Conservation (phyloP, 1,140 invertebrate species). For the Lasioglossum albipes region DNA sequence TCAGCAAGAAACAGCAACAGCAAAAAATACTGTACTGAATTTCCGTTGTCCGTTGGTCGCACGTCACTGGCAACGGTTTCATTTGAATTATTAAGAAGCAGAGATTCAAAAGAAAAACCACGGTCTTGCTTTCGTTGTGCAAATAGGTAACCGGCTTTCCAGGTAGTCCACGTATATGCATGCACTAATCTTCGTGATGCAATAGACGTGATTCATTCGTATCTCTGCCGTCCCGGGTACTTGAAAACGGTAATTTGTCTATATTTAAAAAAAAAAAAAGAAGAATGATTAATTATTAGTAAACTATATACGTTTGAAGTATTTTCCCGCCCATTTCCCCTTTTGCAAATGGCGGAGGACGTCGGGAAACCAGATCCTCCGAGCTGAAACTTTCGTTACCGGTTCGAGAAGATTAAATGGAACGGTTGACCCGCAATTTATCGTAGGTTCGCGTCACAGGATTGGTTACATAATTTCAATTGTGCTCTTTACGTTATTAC, state of each 20-base stretch:
- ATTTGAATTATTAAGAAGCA: neutral
- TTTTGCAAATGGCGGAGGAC: too few relatives aligned
- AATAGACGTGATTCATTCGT: constrained; percentile 57
- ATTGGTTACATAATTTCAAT: constrained; percentile 41
- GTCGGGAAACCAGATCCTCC: too few relatives aligned
- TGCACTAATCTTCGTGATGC: constrained; percentile 34
- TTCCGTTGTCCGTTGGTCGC: neutral
- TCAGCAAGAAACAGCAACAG: neutral
- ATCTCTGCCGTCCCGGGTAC: neutral
- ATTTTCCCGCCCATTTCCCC: too few relatives aligned
- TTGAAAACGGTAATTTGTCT: too few relatives aligned
- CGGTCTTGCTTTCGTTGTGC: constrained; percentile 48
- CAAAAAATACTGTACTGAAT: too few relatives aligned
- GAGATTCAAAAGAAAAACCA: neutral
- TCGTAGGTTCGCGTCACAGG: constrained; percentile 10
- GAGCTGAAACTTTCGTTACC: neutral
- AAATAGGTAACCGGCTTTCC: constrained; percentile 58
- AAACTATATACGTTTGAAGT: too few relatives aligned
- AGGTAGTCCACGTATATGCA: constrained; percentile 18
- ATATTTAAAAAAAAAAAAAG: too few relatives aligned
- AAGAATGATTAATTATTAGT: too few relatives aligned
- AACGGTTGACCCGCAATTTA: neutral
- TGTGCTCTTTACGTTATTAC: constrained; percentile 34
- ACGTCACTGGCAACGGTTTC: neutral
- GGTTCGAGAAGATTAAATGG: neutral